Conservation (phyloP, 2,797 vertebrate genomes). For the Anguilla obscura region DNA sequence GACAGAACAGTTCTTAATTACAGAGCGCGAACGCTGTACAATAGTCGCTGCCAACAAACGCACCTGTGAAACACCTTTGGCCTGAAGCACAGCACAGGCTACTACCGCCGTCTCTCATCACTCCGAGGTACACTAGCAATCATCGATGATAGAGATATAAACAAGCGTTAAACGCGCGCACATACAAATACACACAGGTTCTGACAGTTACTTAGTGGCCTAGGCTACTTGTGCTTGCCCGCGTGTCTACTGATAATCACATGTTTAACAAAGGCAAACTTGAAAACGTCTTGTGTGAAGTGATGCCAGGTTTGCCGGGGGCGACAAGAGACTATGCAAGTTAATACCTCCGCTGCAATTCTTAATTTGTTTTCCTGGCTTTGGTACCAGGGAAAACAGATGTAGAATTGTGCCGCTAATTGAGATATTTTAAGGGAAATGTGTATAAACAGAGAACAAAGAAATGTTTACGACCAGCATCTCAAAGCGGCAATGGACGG, state of each 20-base stretch:
- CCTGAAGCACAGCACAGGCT: constrained; percentile 62
- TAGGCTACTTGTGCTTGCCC: neutral
- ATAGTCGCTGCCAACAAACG: constrained; percentile 67
- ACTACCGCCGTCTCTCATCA: constrained; percentile 55
- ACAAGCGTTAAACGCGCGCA: constrained; percentile 33
- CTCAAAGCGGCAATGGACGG: neutral
- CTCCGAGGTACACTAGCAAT: neutral
- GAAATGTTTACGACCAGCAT: neutral
- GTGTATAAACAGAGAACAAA: constrained; percentile 51
- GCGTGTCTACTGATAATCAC: constrained; percentile 26
- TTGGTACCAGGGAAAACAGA: constrained; percentile 6
- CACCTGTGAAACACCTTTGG: constrained; percentile 68
- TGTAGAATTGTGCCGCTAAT: neutral
- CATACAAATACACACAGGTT: constrained; percentile 3
- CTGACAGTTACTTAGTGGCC: neutral
- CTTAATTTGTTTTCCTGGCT: constrained; percentile 52
- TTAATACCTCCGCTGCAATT: constrained; percentile 53
- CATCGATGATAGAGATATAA: constrained; percentile 25
- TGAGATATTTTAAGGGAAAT: constrained; percentile 34
- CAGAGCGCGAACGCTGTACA: constrained; percentile 61
- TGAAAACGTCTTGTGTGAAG: constrained; percentile 56
- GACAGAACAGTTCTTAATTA: constrained; percentile 74
- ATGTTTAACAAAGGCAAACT: constrained; percentile 33
- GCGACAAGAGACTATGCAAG: constrained; percentile 54
- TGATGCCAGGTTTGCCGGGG: constrained; percentile 56